phyloP scores from a whole-genome alignment of 2,113 vertebrate species.

The Marcusenius ussheri region DNA sequence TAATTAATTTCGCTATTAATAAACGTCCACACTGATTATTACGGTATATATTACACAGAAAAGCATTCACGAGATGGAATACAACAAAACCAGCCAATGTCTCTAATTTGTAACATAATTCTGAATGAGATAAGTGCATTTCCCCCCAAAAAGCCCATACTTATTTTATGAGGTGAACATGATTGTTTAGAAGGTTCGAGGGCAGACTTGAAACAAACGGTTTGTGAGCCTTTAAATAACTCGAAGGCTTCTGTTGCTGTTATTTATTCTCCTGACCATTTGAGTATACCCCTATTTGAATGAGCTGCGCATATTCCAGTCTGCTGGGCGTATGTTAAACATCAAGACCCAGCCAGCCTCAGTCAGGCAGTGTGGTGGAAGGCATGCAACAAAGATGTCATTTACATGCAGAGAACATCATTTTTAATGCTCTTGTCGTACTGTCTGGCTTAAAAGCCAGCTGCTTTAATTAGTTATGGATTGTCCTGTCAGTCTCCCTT shows the following conservation, averaged over 20 bases:
- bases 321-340: not conserved
- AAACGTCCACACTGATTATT: constrained; percentile 10
- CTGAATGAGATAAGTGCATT: not conserved
- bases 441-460: constrained; percentile 56
- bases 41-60: not conserved
- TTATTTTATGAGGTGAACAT: not conserved
- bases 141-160: not conserved
- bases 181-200: not conserved
- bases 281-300: not conserved
- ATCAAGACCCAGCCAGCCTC: not conserved
- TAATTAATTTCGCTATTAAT: constrained; percentile 17
- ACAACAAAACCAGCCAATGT: not conserved
- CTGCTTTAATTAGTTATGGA: constrained; percentile 68
- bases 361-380: not conserved
- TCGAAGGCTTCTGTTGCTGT: not conserved
- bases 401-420: constrained; percentile 44
- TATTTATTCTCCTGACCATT: not conserved
- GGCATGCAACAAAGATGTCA: constrained; percentile 46
- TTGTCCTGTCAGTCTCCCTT: constrained; percentile 45
- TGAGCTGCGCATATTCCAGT: not conserved
- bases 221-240: not conserved
- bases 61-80: not conserved
- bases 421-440: constrained; percentile 56
- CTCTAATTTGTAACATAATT: not conserved
- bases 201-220: not conserved